Base-by-base conservation (phyloP, 2,888 invertebrate species). In the Hypselothyrea guttata region DNA sequence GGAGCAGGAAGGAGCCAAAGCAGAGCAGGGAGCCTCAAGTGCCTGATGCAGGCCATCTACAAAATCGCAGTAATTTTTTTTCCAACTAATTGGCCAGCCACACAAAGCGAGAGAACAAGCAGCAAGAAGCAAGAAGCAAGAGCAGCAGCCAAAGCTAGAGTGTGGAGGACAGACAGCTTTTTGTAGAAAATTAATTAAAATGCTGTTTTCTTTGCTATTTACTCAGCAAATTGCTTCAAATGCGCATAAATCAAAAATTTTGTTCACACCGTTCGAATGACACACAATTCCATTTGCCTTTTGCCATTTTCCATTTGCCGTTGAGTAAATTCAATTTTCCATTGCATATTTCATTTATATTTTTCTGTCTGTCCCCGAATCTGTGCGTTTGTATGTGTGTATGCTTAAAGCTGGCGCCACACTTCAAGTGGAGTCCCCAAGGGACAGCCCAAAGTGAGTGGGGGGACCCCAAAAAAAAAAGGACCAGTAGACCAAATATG, bases 161-260 rank as follows among this genome's bases (percentile, higher is more conserved):
- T 8, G 9, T 13, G 34, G 7, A 13, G 12, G 34, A 8, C 9
- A 1, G 7, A 31, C 13, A 8, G 30, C 8, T 44, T 40, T 45
- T 42, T 51, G 28, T 38, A 38, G 38, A 82, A 76, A 68, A 77
- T 83, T 85, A 85, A 81, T 85, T 85, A 83, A 81, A 85, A 71
- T 69, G 56, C 77, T 66, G 63, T 54, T 75, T 59, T 75, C 63
- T 63, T 83, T 78, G 67, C 59, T 84, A 74, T 78, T 78, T 82
- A 63, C 85, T 76, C 76, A 81, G 71, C 81, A 76, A 85, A 81
- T 81, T 84, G 76, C 74, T 73, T 65, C 74, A 83, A 81, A 79
- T 82, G 84, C 65, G 84, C 81, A 81, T 81, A 81, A 81, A 81
- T 81, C 85, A 81, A 79, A 75, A 22, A 22, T 22, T 22, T 75